phyloP scores from a whole-genome alignment of 2,888 invertebrate species.

The Baronia brevicornis region DNA sequence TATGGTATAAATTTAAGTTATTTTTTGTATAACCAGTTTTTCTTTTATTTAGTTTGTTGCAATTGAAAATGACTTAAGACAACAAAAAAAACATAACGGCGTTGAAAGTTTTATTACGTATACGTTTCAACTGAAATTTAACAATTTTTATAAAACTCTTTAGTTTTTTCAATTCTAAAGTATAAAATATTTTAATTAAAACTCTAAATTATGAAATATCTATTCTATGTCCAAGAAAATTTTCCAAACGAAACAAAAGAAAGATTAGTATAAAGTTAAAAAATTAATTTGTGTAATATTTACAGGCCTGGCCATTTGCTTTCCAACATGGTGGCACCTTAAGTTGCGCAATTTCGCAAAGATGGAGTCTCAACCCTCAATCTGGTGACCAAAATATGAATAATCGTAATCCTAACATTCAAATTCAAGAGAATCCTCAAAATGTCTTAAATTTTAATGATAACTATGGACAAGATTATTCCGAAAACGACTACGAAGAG shows the following conservation, averaged over 20 bases:
- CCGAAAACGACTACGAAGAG: conserved; percentile 60
- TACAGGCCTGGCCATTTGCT: conserved; percentile 89
- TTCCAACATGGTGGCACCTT: conserved; percentile 79
- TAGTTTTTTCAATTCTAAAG: no score
- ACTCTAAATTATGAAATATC: no score
- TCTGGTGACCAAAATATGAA: conserved; percentile 26
- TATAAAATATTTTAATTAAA: no score
- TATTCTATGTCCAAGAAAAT: no score
- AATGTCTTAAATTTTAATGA: conserved; percentile 28
- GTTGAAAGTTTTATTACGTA: no score
- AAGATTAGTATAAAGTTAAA: neutral
- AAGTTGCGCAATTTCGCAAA: conserved; percentile 60
- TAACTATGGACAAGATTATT: conserved; percentile 44
- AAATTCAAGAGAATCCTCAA: conserved; percentile 23
- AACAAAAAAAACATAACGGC: no score
- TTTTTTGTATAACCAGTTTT: neutral
- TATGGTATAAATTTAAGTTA: neutral
- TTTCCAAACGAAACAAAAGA: no score
- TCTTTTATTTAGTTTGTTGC: no score
- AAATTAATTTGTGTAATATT: conserved; percentile 27
- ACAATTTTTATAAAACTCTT: no score
- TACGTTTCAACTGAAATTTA: no score
- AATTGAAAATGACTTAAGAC: no score
- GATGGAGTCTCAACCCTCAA: conserved; percentile 54
- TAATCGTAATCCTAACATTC: conserved; percentile 23